phyloP scores from a whole-genome alignment of 2,797 vertebrate genomes.

The Sparidentex hasta region DNA sequence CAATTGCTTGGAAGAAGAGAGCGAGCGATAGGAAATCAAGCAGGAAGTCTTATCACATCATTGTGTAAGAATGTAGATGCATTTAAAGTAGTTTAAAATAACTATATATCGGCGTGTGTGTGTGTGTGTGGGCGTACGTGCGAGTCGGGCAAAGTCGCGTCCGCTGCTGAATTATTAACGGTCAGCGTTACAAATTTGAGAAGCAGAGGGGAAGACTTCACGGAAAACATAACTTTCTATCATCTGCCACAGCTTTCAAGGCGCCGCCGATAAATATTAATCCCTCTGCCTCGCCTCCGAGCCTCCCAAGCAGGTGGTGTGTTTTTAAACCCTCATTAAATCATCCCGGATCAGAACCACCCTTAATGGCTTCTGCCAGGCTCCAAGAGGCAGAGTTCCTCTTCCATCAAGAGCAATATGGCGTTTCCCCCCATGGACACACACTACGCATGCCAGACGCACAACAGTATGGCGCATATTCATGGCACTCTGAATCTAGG shows the following conservation, averaged over 20 bases:
- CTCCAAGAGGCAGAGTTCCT: conserved; percentile 2
- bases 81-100: conserved; percentile 23
- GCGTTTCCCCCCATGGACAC: not conserved
- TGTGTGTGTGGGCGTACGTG: conserved; percentile 20
- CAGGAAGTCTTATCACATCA: conserved; percentile 20
- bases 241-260: conserved; percentile 35
- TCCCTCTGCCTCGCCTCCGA: conserved; percentile 18
- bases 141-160: not conserved
- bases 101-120: conserved; percentile 9
- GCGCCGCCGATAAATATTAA: conserved; percentile 57
- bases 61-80: not conserved
- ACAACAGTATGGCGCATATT: not conserved
- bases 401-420: conserved; percentile 12
- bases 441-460: not conserved
- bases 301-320: conserved; percentile 50
- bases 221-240: conserved; percentile 57
- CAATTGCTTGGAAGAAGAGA: not conserved
- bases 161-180: conserved; percentile 47
- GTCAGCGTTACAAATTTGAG: conserved; percentile 11
- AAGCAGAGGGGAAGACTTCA: conserved; percentile 39
- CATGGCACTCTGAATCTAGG: not conserved
- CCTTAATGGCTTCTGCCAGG: conserved; percentile 27
- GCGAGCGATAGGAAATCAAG: not conserved
- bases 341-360: conserved; percentile 40
- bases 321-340: conserved; percentile 61